phyloP scores from a whole-genome alignment of 2,888 invertebrate species.

The Argynnis bischoffii region DNA sequence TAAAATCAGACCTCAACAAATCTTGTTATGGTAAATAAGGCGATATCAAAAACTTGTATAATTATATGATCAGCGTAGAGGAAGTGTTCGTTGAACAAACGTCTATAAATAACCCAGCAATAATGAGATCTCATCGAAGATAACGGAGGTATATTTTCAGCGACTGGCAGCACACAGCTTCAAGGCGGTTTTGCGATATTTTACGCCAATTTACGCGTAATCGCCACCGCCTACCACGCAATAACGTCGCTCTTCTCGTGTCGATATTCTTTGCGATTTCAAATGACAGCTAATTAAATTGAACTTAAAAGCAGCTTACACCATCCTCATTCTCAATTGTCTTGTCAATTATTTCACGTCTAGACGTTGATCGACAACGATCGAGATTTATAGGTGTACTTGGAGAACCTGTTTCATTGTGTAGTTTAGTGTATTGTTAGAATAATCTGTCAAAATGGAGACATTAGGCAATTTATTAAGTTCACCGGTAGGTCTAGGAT shows the following conservation, averaged over 20 bases:
- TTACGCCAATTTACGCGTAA: slow-evolving; percentile 36
- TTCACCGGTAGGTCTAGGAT: slow-evolving; percentile 6
- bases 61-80: slow-evolving; percentile 30
- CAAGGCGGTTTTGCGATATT: slow-evolving; percentile 32
- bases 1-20: slow-evolving; percentile 5
- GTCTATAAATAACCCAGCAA: slow-evolving; percentile 39
- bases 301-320: slow-evolving; percentile 21
- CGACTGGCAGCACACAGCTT: slow-evolving; percentile 33
- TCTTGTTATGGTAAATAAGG: slow-evolving; percentile 30
- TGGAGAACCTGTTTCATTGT: slow-evolving; percentile 11
- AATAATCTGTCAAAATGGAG: slow-evolving; percentile 15
- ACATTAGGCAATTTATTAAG: slow-evolving; percentile 12
- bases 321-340: slow-evolving; percentile 11
- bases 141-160: slow-evolving; percentile 37
- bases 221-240: slow-evolving; percentile 27
- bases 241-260: slow-evolving; percentile 28
- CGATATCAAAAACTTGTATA: slow-evolving; percentile 28
- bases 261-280: slow-evolving; percentile 24
- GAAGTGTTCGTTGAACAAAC: slow-evolving; percentile 36
- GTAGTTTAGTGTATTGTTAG: slow-evolving; percentile 1
- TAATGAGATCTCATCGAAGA: slow-evolving; percentile 38
- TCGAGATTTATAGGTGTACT: slow-evolving; percentile 13
- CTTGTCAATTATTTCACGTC: slow-evolving; percentile 17
- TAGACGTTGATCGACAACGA: slow-evolving; percentile 17
- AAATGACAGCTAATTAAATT: slow-evolving; percentile 34